Conservation (phyloP, 2,888 invertebrate genomes). For the Eumerus sabulonum region DNA sequence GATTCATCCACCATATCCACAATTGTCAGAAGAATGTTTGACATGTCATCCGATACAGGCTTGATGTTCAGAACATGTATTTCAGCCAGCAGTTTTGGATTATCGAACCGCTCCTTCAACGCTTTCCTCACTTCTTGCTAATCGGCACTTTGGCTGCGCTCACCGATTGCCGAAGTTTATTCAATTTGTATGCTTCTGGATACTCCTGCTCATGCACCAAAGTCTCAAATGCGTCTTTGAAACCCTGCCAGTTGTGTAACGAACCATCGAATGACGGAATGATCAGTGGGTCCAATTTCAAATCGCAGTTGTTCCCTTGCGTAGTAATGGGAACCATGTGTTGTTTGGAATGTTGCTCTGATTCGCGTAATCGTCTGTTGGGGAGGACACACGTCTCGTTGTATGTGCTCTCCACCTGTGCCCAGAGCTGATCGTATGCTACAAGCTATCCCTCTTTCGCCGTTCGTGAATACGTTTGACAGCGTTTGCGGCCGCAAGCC, state of each 20-base stretch:
- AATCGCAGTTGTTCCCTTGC: background rate
- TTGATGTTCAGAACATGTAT: slow-evolving; percentile 46
- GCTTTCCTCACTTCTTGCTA: slow-evolving; percentile 39
- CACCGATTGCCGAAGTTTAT: slow-evolving; percentile 37
- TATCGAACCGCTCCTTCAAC: slow-evolving; percentile 37
- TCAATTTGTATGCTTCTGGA: too few species aligned
- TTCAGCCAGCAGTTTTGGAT: slow-evolving; percentile 37
- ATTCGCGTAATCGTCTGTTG: too few species aligned
- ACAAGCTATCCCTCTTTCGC: too few species aligned
- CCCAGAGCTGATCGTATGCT: too few species aligned
- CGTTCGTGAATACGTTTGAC: too few species aligned
- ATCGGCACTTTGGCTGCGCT: slow-evolving; percentile 17
- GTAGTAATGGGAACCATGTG: background rate
- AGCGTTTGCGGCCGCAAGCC: too few species aligned
- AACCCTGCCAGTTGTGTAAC: slow-evolving; percentile 33
- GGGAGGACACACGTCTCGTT: too few species aligned
- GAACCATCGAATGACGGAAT: slow-evolving; percentile 20
- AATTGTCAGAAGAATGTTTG: slow-evolving; percentile 19
- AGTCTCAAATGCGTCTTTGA: slow-evolving; percentile 39
- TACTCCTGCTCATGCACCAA: slow-evolving; percentile 63
- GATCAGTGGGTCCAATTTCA: slow-evolving; percentile 15
- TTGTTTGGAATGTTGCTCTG: too few species aligned
- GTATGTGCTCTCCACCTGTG: too few species aligned
- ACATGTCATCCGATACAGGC: slow-evolving; percentile 21
- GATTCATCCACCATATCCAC: slow-evolving; percentile 37